Conservation (phyloP, 2,888 invertebrate species). For the Synergus itoensis region DNA sequence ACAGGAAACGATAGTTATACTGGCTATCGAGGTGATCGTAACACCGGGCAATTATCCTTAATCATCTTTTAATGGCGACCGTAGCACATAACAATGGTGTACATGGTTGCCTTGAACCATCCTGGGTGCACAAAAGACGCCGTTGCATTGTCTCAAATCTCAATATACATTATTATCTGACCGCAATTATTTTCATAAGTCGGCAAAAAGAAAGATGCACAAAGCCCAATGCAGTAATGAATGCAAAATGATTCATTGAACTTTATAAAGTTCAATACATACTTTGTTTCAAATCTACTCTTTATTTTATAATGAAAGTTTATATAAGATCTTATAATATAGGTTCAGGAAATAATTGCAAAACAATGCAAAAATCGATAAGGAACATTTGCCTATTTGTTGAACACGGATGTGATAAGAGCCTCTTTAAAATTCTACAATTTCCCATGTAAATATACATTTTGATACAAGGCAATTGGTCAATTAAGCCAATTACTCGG, state of each 20-base stretch:
- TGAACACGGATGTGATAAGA: constrained; percentile 9
- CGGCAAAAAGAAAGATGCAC: not conserved
- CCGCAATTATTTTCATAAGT: not conserved
- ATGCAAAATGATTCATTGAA: constrained; percentile 4
- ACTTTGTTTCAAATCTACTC: not conserved
- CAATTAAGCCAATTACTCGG: constrained; percentile 13
- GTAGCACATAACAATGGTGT: constrained; percentile 48
- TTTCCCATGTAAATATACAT: constrained; percentile 11
- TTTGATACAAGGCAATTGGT: constrained; percentile 17
- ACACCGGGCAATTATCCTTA: constrained; percentile 62
- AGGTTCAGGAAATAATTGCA: not conserved
- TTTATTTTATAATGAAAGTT: too few species aligned
- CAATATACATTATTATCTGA: constrained; percentile 26
- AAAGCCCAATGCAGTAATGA: not conserved
- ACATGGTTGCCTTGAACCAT: constrained; percentile 51
- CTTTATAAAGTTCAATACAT: too few species aligned
- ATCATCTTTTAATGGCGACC: constrained; percentile 63
- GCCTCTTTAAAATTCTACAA: constrained; percentile 27
- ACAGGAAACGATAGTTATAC: constrained; percentile 61
- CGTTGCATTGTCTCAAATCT: constrained; percentile 32
- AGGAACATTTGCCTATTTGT: constrained; percentile 6
- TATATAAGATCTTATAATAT: not conserved
- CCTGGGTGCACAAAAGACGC: constrained; percentile 2
- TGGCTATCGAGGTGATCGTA: constrained; percentile 60
- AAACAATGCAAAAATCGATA: not conserved